These are phyloP conservation scores for Celastrina argiolus DNA, from an alignment of 2,888 invertebrate genomes.

Conservation along the genomic window DNA sequence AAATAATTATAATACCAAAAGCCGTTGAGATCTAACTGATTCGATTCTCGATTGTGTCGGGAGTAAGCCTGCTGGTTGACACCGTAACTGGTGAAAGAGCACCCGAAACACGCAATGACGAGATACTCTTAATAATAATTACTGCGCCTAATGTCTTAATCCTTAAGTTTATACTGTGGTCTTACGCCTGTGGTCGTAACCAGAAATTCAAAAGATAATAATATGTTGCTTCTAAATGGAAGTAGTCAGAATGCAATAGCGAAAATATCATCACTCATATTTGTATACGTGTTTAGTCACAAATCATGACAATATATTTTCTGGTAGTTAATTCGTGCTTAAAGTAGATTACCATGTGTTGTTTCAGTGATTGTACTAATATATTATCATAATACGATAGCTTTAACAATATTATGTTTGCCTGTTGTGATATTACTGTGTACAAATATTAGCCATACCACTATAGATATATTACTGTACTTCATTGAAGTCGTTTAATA, in stretches of 20 bases:
- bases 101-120: too few relatives aligned
- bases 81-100: too few relatives aligned
- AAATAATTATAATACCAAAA: too few relatives aligned
- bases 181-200: too few relatives aligned
- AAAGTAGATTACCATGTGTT: neutral
- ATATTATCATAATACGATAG: slow-evolving; percentile 39
- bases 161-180: too few relatives aligned
- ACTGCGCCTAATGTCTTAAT: too few relatives aligned
- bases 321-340: neutral
- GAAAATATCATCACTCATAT: neutral
- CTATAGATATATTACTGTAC: slow-evolving; percentile 27
- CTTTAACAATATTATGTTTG: slow-evolving; percentile 65
- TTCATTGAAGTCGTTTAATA: neutral
- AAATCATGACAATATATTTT: slow-evolving; percentile 10
- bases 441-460: slow-evolving; percentile 60
- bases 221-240: too few relatives aligned
- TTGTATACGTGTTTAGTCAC: neutral
- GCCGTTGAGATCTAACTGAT: too few relatives aligned
- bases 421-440: slow-evolving; percentile 68
- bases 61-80: too few relatives aligned
- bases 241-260: neutral
- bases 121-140: too few relatives aligned
- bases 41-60: too few relatives aligned
- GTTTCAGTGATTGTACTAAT: neutral
- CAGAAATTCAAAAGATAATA: too few relatives aligned